phyloP scores from a whole-genome alignment of 2,113 vertebrate genomes.

The Proteles cristata region DNA sequence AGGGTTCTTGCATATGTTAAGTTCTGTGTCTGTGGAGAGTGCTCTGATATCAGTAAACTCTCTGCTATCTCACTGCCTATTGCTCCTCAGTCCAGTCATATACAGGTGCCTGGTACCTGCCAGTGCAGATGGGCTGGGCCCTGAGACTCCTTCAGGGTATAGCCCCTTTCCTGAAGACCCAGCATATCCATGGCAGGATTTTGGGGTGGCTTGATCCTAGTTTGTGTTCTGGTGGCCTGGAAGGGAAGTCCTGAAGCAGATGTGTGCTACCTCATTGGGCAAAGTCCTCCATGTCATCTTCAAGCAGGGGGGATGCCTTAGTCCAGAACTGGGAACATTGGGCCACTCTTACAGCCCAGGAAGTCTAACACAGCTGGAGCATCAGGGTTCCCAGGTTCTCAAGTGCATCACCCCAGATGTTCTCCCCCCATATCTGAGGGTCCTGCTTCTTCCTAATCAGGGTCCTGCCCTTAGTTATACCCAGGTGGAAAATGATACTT shows the following conservation, averaged over 20 bases:
- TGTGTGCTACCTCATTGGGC: not conserved
- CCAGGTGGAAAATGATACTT: not conserved
- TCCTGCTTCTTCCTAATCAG: not conserved
- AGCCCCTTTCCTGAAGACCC: not conserved
- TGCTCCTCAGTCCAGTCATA: not conserved
- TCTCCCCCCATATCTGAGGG: not conserved
- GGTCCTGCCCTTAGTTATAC: not conserved
- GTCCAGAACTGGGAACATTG: not conserved
- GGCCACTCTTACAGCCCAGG: not conserved
- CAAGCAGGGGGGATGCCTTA: not conserved
- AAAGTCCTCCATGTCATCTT: not conserved
- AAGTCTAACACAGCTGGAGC: not conserved
- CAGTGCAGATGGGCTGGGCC: not conserved
- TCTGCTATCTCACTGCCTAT: not conserved
- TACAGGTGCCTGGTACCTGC: not conserved
- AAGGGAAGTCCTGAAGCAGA: not conserved
- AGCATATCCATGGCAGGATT: not conserved
- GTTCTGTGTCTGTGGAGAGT: not conserved
- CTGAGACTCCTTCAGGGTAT: not conserved
- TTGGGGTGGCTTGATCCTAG: not conserved
- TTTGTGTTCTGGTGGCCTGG: not conserved
- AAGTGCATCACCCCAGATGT: not conserved
- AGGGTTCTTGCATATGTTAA: not conserved
- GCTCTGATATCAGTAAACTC: not conserved
- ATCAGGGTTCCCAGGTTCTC: not conserved